phyloP scores from a whole-genome alignment of 2,113 vertebrate genomes.

The Scomber colias region DNA sequence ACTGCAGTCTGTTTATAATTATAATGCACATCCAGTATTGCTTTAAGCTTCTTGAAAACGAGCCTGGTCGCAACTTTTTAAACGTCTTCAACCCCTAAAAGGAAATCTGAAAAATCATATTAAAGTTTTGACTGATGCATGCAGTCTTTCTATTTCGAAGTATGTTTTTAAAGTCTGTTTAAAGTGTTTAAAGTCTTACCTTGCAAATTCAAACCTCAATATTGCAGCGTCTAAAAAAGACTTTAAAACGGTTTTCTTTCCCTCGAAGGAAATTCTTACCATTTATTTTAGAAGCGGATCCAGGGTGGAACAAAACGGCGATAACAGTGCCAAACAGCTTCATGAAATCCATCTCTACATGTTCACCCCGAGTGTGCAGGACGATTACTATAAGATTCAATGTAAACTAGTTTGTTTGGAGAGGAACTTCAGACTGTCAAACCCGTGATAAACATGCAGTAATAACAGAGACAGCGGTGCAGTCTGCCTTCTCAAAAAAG shows the following conservation, averaged over 20 bases:
- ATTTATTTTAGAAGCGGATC: constrained; percentile 74
- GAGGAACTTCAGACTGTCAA: neutral
- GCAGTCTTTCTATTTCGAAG: neutral
- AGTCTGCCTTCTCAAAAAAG: constrained; percentile 44
- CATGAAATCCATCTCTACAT: constrained; percentile 86
- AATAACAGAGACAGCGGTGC: constrained; percentile 9
- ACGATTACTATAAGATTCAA: neutral
- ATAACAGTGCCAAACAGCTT: constrained; percentile 81
- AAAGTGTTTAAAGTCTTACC: no score
- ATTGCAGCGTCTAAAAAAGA: neutral
- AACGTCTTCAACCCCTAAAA: neutral
- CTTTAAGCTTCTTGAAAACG: neutral
- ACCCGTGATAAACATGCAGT: constrained; percentile 13
- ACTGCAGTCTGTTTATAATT: constrained; percentile 11
- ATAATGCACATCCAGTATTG: neutral
- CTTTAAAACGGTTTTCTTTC: neutral
- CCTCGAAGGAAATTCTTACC: constrained; percentile 75
- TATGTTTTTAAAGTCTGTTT: no score
- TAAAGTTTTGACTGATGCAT: no score
- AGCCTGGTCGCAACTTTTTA: neutral
- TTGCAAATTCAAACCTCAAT: neutral
- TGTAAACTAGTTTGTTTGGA: neutral
- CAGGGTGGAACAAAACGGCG: constrained; percentile 78
- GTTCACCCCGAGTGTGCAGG: constrained; percentile 56
- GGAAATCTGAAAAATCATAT: neutral